Evolutionary conservation across 2,797 vertebrate species (phyloP), one percentile per base, ranked within the genome.

Genomic region (Danio choprae): DNA sequence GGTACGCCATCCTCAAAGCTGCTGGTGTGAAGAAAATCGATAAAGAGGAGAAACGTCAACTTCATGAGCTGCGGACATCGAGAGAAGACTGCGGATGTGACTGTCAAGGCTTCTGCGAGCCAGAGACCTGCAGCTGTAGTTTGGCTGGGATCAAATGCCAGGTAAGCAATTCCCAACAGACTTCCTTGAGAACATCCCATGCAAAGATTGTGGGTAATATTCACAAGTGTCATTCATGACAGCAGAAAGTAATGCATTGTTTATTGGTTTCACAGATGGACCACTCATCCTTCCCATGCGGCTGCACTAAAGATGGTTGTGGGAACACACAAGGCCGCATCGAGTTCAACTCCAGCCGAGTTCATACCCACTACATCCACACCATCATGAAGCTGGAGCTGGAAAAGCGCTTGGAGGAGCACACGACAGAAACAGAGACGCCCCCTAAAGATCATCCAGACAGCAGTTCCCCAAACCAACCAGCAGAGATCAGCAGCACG

Each of bases 321-420:
- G 95, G 95, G 79, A 99, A 99, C 91, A 96, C 91, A 0, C 92
- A 95, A 75, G 98, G 98, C 76, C 95, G 97, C 72, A 95, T 98
- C 0, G 97, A 99, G 84, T 99, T 99, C 87, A 98, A 98, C 91
- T 97, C 97, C 84, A 93, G 93, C 3, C 92, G 98, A 0, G 98
- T 99, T 55, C 97, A 98, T 90, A 98, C 96, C 0, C 98, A 99
- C 84, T 97, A 97, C 89, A 95, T 98, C 85, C 98, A 98, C 90
- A 99, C 98, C 2, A 95, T 98, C 89, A 98, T 97, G 94, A 98
- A 97, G 87, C 92, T 99, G 91, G 96, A 97, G 91, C 91, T 99
- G 87, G 97, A 98, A 89, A 96, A 96, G 89, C 95, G 95, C 22
- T 91, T 94, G 76, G 93, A 95, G 43, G 94, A 95, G 92, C 94